These are phyloP conservation scores for Solea solea DNA, from an alignment of 2,113 vertebrate species.

Conservation along the genomic window DNA sequence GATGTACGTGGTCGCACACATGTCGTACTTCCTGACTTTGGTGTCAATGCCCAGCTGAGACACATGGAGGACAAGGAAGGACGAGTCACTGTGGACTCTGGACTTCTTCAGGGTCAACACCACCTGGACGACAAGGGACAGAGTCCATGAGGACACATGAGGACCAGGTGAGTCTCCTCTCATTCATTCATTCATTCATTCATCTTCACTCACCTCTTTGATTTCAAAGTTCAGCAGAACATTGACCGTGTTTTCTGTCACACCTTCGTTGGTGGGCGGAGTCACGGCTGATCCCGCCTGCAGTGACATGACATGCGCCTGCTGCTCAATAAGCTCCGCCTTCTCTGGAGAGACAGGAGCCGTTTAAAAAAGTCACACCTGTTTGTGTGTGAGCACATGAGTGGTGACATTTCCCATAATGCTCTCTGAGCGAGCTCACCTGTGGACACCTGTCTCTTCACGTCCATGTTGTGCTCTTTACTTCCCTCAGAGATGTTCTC, in stretches of 20 bases:
- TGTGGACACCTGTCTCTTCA: slow-evolving; percentile 44
- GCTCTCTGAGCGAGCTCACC: slow-evolving; percentile 39
- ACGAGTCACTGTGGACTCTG: slow-evolving; percentile 70
- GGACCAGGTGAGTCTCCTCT: background rate
- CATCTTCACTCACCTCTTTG: slow-evolving; percentile 82
- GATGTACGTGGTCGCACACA: slow-evolving; percentile 87
- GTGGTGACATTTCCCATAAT: background rate
- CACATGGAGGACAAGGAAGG: slow-evolving; percentile 86
- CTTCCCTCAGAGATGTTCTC: slow-evolving; percentile 92
- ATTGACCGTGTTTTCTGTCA: slow-evolving; percentile 80
- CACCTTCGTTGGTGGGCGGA: slow-evolving; percentile 4
- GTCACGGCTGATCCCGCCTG: slow-evolving; percentile 8
- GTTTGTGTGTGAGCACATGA: background rate
- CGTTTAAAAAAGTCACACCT: no score
- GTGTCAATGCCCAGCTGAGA: slow-evolving; percentile 88
- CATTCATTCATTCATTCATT: no score
- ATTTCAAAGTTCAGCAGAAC: slow-evolving; percentile 92
- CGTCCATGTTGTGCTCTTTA: slow-evolving; percentile 63
- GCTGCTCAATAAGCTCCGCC: slow-evolving; percentile 45
- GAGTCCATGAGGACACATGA: background rate
- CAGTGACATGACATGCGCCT: slow-evolving; percentile 34
- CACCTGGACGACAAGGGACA: slow-evolving; percentile 74
- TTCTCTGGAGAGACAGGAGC: slow-evolving; percentile 52
- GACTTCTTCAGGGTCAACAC: slow-evolving; percentile 86
- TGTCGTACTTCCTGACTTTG: slow-evolving; percentile 83